Evolutionary conservation across 2,113 vertebrate species (phyloP), one percentile per base, ranked within the genome.

Genomic region (Zosterops japonicus): DNA sequence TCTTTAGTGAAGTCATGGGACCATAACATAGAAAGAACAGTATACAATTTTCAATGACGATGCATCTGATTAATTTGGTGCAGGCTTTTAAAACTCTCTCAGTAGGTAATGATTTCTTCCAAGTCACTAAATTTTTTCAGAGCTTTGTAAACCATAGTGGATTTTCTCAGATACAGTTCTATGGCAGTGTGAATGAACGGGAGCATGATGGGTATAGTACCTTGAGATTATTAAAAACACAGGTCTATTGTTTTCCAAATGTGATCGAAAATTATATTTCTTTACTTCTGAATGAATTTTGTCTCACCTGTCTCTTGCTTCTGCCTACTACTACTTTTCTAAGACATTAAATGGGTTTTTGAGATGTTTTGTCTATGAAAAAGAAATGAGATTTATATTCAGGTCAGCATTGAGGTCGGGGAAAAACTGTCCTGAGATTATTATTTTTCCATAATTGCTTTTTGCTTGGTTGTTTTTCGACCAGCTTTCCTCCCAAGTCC

Each of bases 341-440:
- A 53, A 84, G 36, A 64, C 15, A 17, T 4, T 10, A 36, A 91
- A 91, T 90, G 57, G 59, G 18, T 67, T 90, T 93, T 77, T 86
- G 50, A 72, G 47, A 31, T 83, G 29, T 17, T 89, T 94, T 89
- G 31, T 78, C 27, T 50, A 23, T 63, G 57, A 79, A 75, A 85
- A 93, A 87, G 49, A 83, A 93, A 94, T 60, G 29, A 89, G 42
- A 22, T 90, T 90, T 91, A 46, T 83, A 90, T 88, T 91, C 83
- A 81, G 86, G 72, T 83, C 76, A 93, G 27, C 42, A n/a, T 6
- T 86, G 53, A 0, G 1, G 59, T 50, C 4, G 0, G 42, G 19
- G 31, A 69, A 90, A 53, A 87, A 18, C 35, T 63, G 18, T 74
- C 42, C 29, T 74, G 75, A 86, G 70, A 50, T 92, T 90, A 87